Conservation (phyloP, 2,888 invertebrate genomes). For the Drosophila macrospina region DNA sequence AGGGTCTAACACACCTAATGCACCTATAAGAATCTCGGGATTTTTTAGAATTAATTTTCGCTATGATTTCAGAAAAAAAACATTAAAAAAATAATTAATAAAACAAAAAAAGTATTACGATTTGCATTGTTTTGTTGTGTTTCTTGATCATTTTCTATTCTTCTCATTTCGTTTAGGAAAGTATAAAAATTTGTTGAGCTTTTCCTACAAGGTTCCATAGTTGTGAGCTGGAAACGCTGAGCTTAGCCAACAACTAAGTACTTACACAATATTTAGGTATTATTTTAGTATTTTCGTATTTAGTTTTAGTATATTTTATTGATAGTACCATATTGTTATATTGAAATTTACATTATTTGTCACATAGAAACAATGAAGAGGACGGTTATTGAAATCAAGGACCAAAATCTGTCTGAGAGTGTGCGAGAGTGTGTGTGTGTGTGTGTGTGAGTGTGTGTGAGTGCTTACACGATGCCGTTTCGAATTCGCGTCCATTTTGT, state of each 20-base stretch:
- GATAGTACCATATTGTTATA: constrained; percentile 16
- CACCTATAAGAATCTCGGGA: constrained; percentile 45
- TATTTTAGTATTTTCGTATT: constrained; percentile 19
- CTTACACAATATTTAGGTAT: constrained; percentile 12
- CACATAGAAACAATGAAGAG: constrained; percentile 80
- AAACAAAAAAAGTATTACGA: constrained; percentile 14
- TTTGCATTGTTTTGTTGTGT: constrained; percentile 16
- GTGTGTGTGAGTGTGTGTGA: constrained; percentile 12
- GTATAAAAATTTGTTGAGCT: constrained; percentile 75
- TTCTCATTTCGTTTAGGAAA: constrained; percentile 65
- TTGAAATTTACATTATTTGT: constrained; percentile 73
- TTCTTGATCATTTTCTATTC: neutral
- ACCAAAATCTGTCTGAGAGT: constrained; percentile 45
- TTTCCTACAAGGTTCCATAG: constrained; percentile 17
- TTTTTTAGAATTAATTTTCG: constrained; percentile 33
- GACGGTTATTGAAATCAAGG: constrained; percentile 74
- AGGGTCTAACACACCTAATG: constrained; percentile 35
- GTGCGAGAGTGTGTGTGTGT: neutral
- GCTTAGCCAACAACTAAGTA: constrained; percentile 29
- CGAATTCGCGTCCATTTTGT: constrained; percentile 29
- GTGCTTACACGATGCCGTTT: constrained; percentile 39
- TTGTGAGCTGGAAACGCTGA: constrained; percentile 43
- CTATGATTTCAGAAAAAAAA: constrained; percentile 34
- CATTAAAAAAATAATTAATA: too few relatives aligned
- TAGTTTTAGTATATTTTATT: neutral